Percentiles rank a stretch among this genome's conserved stretches.
Conservation (phyloP, 1,140 invertebrate genomes). For the Brachionus angularis region DNA sequence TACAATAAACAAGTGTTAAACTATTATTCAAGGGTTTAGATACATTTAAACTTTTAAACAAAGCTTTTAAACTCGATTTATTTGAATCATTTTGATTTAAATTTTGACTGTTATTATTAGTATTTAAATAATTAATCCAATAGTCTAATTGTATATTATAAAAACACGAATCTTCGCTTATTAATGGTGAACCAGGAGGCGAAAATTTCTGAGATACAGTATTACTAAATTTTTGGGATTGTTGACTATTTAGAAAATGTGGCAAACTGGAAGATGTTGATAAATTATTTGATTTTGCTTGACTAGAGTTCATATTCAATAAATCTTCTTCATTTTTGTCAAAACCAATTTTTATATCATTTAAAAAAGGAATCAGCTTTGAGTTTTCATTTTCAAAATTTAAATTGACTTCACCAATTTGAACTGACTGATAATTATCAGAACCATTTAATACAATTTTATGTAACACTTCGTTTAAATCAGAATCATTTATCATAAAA, state of each 20-base stretch:
- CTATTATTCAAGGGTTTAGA: background rate
- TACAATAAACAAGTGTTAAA: constrained; percentile 1
- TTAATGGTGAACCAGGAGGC: background rate
- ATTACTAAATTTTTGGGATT: background rate
- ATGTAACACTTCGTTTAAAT: background rate
- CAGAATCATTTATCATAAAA: constrained; percentile 6
- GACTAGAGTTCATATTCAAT: too few species aligned
- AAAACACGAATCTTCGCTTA: background rate
- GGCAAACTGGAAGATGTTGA: constrained; percentile 20
- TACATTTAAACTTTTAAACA: constrained; percentile 8
- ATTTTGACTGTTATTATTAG: background rate
- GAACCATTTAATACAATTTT: too few species aligned
- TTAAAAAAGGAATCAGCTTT: background rate
- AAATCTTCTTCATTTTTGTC: constrained; percentile 22
- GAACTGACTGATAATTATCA: too few species aligned
- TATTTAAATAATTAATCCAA: background rate
- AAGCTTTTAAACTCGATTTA: constrained; percentile 18
- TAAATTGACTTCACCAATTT: constrained; percentile 16
- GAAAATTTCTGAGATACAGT: too few species aligned
- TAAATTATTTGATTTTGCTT: background rate
- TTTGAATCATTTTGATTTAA: background rate
- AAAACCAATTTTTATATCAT: background rate
- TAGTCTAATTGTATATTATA: constrained; percentile 21
- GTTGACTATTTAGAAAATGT: background rate
- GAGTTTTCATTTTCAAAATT: constrained; percentile 12